Base-by-base conservation (phyloP, 2,797 vertebrate species). In the Pachyuromys duprasi region DNA sequence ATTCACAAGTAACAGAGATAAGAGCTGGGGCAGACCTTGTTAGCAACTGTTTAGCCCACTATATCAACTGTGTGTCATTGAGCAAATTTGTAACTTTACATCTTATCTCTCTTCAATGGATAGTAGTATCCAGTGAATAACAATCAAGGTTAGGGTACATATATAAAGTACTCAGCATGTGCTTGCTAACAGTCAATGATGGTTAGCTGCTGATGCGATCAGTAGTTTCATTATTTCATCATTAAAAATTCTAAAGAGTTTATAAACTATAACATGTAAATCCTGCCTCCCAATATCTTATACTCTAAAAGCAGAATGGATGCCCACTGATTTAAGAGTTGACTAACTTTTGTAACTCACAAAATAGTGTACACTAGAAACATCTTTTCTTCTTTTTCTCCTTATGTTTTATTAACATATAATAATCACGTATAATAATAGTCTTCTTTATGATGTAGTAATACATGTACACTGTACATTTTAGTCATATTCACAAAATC, bases 81-180 rank as follows among this genome's bases (percentile, higher is more conserved):
- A 45, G 5, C 49, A 95, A 88, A 49, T 82, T 80, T 57, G 33
- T 14, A 65, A 88, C 8, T 57, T 89, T 62, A 55, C 88, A 11
- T 53, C 5, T 86, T 55, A 69, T 62, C 80, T 76, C 26, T 55
- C 62, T 83, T 84, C 12, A n/a, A 76, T n/a, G n/a, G n/a, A 39
- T 75, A 83, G n/a, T 90, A 86, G 89, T 33, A 84, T 62, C 24
- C 49, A 31, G 42, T 81, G 67, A 86, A 89, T 94, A 53, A n/a
- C 62, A 78, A 60, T 57, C 45, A 89, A 80, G 87, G 49, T 78
- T 57, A 82, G 63, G n/a, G 11, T 78, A 79, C 88, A 45, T 45
- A 57, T 82, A 60, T 65, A 80, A 84, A 86, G 4, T 88, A n/a
- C 13, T 89, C 60, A 5, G 24, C 65, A 18, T 81, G 69, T 53